Evolutionary conservation across 2,888 invertebrate species (phyloP), one percentile per base, ranked within the genome.

Genomic region (Ctena decussata): DNA sequence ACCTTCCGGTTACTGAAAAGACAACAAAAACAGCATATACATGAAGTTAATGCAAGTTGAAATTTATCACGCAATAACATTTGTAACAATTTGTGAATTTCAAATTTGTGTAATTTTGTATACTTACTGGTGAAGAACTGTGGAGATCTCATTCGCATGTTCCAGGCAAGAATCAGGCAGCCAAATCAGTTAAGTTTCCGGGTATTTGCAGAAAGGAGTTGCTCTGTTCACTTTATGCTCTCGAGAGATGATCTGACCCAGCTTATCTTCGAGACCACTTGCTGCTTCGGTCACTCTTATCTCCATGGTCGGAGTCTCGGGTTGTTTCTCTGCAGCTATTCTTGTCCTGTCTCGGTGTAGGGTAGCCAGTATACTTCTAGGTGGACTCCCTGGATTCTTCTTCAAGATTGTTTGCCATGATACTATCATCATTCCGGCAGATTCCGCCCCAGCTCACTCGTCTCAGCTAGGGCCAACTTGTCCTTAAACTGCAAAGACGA

Each of bases 191-290:
- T 82, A 73, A 27, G 77, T 69, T 74, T 82, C 82, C 27, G 78
- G 69, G 70, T 78, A 82, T 41, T 78, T 83, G 75, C 82, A 83
- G 75, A 83, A 83, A 69, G 84, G 75, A 49, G 82, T 70, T 70
- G 39, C 53, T n/a, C 75, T 75, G 75, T 37, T 78, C 70, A 70
- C 78, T 53, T 72, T 46, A 53, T 77, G 77, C 37, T 78, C 82
- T 78, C 82, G 44, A 49, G 82, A 77, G 74, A 77, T 81, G 44
- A 57, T 77, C 49, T 82, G 32, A 60, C 77, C 82, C 46, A 82
- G 73, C 37, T 27, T 82, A 73, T 82, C 82, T 60, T 82, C 72
- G 65, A 82, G 73, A 57, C 72, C 73, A 73, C 18, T 46, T 41
- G 77, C 77, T 77, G 73, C 73, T 69, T 57, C 78, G 41, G 41